Base-by-base conservation (phyloP, 92 coral and sea anemone species). In the Palythoa heliodiscus region DNA sequence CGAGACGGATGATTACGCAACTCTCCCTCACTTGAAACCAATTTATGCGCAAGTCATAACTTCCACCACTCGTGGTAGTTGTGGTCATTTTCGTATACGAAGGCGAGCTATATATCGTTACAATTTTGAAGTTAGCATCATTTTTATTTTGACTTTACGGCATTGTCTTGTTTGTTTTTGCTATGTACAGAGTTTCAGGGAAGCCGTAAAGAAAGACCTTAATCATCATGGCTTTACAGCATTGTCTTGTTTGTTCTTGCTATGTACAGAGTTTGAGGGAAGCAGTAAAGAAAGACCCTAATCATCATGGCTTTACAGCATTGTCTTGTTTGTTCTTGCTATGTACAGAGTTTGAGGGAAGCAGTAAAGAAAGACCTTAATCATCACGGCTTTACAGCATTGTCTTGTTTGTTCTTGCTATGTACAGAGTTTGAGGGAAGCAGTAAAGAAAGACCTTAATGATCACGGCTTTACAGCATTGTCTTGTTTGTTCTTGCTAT, bases 371-470 rank as follows among this genome's bases (percentile, higher is more conserved):
- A 87, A 66, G 93, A 95, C 38, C 90, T 92, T 52, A 76, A 52
- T 24, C 94, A 88, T 73, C 64, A 87, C 5, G 88, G 93, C 82
- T 40, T 40, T 40, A 40, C 47, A 2, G 5, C 47, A 40, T 5
- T 40, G 47, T 57, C 3, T 16, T 75, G 24, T 19, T 20, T 29
- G 47, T 35, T 60, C 74, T 22, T 50, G 50, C 52, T 68, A 53
- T n/a, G n/a, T n/a, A n/a, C 55, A 95, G 98, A 86, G 92, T 82
- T 95, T 76, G 77, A 73, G 70, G 61, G 77, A 76, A 71, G 94
- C 96, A 9, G 83, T 91, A 7, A 85, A 78, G 77, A 73, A 87
- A 66, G 93, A 95, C 38, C 90, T 92, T 52, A 76, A 52, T 24
- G 93, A 88, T 73, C 64, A 87, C 1, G 16, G 63, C 48, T 43